A percentile compares a stretch with the other conserved stretches of the same genome.
Conservation (phyloP, 2,888 invertebrate species). For the Macrosiphum euphorbiae region DNA sequence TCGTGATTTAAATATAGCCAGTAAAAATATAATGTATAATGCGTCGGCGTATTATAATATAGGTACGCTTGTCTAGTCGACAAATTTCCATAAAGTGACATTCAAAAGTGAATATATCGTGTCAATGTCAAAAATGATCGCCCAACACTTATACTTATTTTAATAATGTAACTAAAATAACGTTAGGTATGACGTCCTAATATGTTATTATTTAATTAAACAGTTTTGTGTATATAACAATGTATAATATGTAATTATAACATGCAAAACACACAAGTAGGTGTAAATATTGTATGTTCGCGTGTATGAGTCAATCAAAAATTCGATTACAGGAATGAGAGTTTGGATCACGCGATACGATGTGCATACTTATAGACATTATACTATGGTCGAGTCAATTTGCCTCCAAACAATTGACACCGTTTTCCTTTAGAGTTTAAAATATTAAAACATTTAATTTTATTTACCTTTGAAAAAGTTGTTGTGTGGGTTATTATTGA, state of each 20-base stretch:
- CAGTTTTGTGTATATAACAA: neutral
- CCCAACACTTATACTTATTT: neutral
- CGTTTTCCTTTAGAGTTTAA: neutral
- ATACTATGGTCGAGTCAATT: neutral
- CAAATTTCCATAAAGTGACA: slow-evolving; percentile 38
- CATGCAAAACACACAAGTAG: neutral
- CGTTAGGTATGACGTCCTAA: too few relatives aligned
- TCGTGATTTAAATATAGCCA: neutral
- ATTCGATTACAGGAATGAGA: neutral
- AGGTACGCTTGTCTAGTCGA: neutral
- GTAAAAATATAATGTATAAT: neutral
- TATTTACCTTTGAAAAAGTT: neutral
- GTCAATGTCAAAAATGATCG: slow-evolving; percentile 25
- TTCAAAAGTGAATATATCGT: slow-evolving; percentile 30
- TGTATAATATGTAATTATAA: neutral
- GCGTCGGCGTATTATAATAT: neutral
- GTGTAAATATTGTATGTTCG: neutral
- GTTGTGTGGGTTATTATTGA: neutral
- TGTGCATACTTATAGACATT: neutral
- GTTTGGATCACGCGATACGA: neutral
- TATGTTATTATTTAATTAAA: neutral
- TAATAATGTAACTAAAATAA: neutral
- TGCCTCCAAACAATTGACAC: neutral
- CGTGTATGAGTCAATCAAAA: neutral
- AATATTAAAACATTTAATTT: neutral